Percentiles rank a stretch among this genome's conserved stretches.
Evolutionary conservation across 2,888 invertebrate genomes (phyloP).

Genomic region (Brachycybe producta): DNA sequence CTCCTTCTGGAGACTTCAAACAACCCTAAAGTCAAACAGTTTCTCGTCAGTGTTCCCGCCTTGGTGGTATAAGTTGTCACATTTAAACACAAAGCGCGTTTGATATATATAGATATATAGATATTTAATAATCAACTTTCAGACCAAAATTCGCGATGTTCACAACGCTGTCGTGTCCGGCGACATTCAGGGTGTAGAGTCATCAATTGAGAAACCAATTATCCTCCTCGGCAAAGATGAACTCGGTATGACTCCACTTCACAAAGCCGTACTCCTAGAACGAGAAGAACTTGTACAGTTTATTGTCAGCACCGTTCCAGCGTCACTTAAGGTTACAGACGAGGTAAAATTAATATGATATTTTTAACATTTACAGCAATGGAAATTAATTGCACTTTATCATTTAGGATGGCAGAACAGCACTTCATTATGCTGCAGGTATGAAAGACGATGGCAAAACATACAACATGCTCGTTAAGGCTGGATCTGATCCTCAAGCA

Average conservation of each 20-base stretch:
- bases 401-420: conserved; percentile 58
- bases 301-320: conserved; percentile 53
- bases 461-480: conserved; percentile 60
- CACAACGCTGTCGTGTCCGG: conserved; percentile 65
- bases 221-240: conserved; percentile 61
- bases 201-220: conserved; percentile 36
- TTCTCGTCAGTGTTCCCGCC: conserved; percentile 84
- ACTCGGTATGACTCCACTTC: conserved; percentile 71
- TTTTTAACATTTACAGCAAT: neutral
- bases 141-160: conserved; percentile 69
- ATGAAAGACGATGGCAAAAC: conserved; percentile 65
- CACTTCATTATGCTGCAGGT: conserved; percentile 75
- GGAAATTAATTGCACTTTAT: neutral
- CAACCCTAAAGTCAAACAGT: conserved; percentile 65
- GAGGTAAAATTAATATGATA: conserved; percentile 36
- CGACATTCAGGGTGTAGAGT: conserved; percentile 55
- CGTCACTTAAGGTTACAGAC: conserved; percentile 55
- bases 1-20: conserved; percentile 71
- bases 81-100: neutral
- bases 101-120: neutral
- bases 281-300: conserved; percentile 59
- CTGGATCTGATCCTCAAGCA: conserved; percentile 71
- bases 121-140: conserved; percentile 19
- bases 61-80: conserved; percentile 58
- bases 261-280: conserved; percentile 78